These are phyloP conservation scores for Lontra canadensis DNA, from an alignment of 2,113 vertebrate species.

Conservation along the genomic window DNA sequence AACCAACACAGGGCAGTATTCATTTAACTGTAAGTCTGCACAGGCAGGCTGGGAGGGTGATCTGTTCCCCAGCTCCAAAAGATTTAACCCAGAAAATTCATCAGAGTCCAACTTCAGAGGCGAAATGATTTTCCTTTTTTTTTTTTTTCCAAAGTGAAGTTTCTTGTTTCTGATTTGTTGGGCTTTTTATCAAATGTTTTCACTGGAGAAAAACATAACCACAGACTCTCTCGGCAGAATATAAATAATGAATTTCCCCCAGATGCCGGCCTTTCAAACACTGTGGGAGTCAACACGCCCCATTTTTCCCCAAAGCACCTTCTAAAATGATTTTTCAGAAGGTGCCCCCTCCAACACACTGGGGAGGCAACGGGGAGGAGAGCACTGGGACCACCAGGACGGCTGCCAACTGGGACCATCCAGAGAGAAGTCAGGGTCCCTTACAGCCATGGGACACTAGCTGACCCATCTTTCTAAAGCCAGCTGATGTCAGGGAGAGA, in stretches of 20 bases:
- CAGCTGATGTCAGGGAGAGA: not conserved
- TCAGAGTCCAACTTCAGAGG: constrained; percentile 52
- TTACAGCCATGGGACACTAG: fast-evolving
- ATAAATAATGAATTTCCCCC: constrained; percentile 43
- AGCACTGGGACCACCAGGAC: not conserved
- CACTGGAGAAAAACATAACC: constrained; percentile 44
- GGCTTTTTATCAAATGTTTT: constrained; percentile 69
- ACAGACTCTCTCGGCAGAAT: constrained; percentile 20
- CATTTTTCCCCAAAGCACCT: not conserved
- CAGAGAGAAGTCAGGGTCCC: fast-evolving
- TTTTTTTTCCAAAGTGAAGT: constrained; percentile 69
- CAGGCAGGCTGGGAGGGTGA: not conserved
- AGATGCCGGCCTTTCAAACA: not conserved
- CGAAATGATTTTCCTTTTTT: constrained; percentile 59
- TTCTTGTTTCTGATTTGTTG: constrained; percentile 69
- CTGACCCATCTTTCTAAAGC: too few species aligned
- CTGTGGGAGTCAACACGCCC: not conserved
- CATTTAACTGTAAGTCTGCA: constrained; percentile 43
- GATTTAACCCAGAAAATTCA: constrained; percentile 57
- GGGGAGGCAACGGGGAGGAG: fast-evolving
- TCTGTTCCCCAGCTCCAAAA: constrained; percentile 34
- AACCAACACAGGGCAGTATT: constrained; percentile 44
- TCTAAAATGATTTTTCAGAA: not conserved
- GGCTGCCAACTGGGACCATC: fast-evolving
- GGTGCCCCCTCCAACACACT: not conserved